These are phyloP conservation scores for Synergus umbraculus DNA, from an alignment of 2,888 invertebrate genomes.

Conservation along the genomic window DNA sequence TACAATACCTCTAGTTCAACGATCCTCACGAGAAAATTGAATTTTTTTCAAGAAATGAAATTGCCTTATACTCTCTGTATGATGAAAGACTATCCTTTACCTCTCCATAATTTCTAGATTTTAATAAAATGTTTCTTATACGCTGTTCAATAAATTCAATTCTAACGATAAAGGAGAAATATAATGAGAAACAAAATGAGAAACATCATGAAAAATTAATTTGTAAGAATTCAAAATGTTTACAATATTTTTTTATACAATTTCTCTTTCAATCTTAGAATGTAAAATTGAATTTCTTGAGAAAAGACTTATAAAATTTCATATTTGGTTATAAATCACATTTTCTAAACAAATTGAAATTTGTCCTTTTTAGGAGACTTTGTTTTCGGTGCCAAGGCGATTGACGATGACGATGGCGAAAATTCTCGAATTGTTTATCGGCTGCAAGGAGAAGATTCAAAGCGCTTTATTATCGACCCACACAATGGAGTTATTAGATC, in stretches of 20 bases:
- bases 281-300: background rate
- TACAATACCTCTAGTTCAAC: background rate
- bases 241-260: background rate
- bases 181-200: background rate
- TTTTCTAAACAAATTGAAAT: background rate
- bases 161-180: background rate
- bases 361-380: slow-evolving; percentile 81
- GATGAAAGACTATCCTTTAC: too few relatives aligned
- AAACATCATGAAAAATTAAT: background rate
- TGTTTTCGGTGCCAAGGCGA: slow-evolving; percentile 93
- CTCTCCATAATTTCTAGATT: background rate
- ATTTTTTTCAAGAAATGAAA: background rate
- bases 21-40: background rate
- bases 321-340: background rate
- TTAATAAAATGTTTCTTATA: background rate
- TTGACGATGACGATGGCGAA: slow-evolving; percentile 88
- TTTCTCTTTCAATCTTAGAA: background rate
- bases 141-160: background rate
- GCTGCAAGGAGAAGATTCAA: slow-evolving; percentile 87
- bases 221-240: background rate
- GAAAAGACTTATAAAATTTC: background rate
- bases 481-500: slow-evolving; percentile 93
- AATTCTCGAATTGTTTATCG: slow-evolving; percentile 91
- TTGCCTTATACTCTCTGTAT: background rate
- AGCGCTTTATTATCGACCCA: slow-evolving; percentile 87